Conservation (phyloP, 2,113 vertebrate genomes). For the Pseudorectes ferrugineus region DNA sequence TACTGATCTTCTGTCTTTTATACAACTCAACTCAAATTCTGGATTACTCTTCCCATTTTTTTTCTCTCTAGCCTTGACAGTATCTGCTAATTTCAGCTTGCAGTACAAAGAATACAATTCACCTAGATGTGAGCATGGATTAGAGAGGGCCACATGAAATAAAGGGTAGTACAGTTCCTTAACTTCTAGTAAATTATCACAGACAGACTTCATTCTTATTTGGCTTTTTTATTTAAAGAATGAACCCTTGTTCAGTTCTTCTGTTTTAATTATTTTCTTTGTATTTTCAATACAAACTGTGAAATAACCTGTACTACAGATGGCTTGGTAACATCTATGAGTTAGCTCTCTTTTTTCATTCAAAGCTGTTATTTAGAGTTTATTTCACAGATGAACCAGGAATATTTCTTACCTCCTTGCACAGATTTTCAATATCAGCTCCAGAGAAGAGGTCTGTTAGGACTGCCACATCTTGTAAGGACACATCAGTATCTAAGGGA, state of each 20-base stretch:
- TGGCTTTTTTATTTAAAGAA: not conserved
- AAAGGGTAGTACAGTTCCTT: not conserved
- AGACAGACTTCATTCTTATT: not conserved
- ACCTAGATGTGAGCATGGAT: not conserved
- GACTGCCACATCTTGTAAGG: conserved; percentile 76
- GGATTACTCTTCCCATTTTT: not conserved
- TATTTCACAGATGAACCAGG: not conserved
- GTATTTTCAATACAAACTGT: not conserved
- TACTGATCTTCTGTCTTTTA: not conserved
- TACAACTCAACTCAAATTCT: not conserved
- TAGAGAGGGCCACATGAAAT: not conserved
- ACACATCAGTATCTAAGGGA: conserved; percentile 78
- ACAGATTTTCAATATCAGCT: conserved; percentile 91
- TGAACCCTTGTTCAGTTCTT: not conserved
- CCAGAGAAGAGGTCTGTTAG: conserved; percentile 85
- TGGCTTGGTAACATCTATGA: not conserved
- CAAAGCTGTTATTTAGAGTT: not conserved
- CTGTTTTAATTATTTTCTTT: not conserved
- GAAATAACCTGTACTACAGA: not conserved
- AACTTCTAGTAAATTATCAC: not conserved
- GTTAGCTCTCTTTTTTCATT: not conserved
- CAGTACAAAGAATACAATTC: not conserved
- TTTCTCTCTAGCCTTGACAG: not conserved
- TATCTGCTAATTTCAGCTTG: not conserved
- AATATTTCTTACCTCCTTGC: conserved; percentile 85